A percentile compares a stretch with the other conserved stretches of the same genome.
Conservation (phyloP, 2,797 vertebrate genomes). For the Gallinago solitaria region DNA sequence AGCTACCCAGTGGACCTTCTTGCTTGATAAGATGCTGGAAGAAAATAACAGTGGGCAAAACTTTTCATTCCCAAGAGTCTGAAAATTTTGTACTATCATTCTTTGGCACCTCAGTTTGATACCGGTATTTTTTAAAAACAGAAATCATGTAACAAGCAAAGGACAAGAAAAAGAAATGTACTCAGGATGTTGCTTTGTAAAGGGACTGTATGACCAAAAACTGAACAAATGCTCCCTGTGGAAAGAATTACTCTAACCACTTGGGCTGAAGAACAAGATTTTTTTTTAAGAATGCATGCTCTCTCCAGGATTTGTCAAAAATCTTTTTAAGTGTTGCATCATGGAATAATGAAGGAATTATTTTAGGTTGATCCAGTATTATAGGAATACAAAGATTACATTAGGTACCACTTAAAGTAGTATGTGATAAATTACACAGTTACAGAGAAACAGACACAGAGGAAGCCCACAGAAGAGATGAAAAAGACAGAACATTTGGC, state of each 20-base stretch:
- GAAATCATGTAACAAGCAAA: not conserved
- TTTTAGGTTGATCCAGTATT: not conserved
- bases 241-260: not conserved
- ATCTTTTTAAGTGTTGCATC: not conserved
- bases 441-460: not conserved
- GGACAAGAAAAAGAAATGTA: rapidly evolving
- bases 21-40: not conserved
- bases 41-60: not conserved
- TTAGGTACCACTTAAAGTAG: not conserved
- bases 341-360: not conserved
- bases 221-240: not conserved
- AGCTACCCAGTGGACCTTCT: not conserved
- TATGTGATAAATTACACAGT: not conserved
- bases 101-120: not conserved
- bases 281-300: rapidly evolving
- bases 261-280: not conserved
- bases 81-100: not conserved
- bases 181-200: not conserved
- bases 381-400: not conserved
- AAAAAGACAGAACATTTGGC: not conserved
- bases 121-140: rapidly evolving
- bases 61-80: not conserved
- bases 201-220: not conserved
- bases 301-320: not conserved
- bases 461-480: not conserved